Evolutionary conservation across 2,888 invertebrate genomes (phyloP).

Genomic region (Lochmaea crataegi): DNA sequence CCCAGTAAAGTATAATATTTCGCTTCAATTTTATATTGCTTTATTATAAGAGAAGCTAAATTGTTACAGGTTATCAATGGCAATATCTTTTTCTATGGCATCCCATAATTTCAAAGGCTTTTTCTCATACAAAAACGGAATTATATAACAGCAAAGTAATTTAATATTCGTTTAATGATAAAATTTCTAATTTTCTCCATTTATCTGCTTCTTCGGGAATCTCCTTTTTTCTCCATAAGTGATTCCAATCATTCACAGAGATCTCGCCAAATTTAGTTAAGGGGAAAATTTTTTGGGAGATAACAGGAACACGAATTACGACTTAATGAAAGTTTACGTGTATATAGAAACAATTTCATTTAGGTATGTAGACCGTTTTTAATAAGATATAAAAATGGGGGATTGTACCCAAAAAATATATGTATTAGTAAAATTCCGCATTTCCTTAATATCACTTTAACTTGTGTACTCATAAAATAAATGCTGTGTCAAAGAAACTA

Average conservation of each 20-base stretch:
- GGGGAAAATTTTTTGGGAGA: neutral
- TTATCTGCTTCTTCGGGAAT: neutral
- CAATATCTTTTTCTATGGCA: neutral
- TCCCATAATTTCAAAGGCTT: neutral
- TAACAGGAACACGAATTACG: neutral
- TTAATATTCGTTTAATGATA: neutral
- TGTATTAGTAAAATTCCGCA: too few relatives aligned
- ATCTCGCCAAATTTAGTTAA: slow-evolving; percentile 3
- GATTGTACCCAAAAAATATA: too few relatives aligned
- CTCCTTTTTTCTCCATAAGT: neutral
- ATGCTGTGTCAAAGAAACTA: too few relatives aligned
- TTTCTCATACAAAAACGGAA: neutral
- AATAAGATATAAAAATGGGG: too few relatives aligned
- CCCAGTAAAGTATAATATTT: too few relatives aligned
- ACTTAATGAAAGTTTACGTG: slow-evolving; percentile 8
- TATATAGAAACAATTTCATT: slow-evolving; percentile 4
- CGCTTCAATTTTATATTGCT: too few relatives aligned
- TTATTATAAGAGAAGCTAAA: too few relatives aligned
- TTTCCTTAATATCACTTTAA: neutral
- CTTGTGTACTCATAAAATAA: neutral
- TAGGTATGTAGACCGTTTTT: neutral
- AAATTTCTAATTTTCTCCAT: neutral
- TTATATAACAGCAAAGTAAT: neutral
- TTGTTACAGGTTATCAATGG: neutral
- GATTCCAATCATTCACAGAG: too few relatives aligned